Base-by-base conservation (phyloP, 2,888 invertebrate genomes). In the Andrena fulva region DNA sequence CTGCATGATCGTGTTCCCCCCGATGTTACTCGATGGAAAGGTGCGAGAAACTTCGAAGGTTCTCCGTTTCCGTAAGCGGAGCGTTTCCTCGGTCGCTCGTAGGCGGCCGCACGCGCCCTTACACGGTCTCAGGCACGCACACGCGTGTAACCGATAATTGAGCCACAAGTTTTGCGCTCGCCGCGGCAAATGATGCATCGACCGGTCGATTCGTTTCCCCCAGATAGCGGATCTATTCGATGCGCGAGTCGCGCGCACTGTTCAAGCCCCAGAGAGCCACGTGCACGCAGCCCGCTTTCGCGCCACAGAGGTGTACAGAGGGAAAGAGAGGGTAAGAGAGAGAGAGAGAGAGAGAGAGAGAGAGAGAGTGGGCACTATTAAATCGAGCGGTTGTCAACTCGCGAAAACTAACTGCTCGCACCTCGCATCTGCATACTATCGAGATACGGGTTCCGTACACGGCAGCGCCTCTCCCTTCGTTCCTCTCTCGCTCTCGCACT, bases 141-240 rank as follows among this genome's bases (percentile, higher is more conserved):
- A 68, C 66, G 76, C 67, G 71, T 60, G 76, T 69, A 60, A 10
- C 69, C 83, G 89, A 89, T 91, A 91, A 91, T 91, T 91, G 91
- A 91, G 91, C 89, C 87, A 82, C 90, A 89, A 84, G 85, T 82
- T 88, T 79, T 85, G 71, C 83, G 83, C 82, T 48, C 71, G 84
- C 74, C 81, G 81, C 88, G 88, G 89, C 88, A 89, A 88, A 88
- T 88, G 89, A 88, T 89, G 89, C 89, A 88, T 88, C 88, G 88
- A 79, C 86, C 81, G 83, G 89, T 89, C 88, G 89, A 89, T 92
- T 90, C 89, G 89, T 91, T 91, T 91, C 80, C 88, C 89, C 84
- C 87, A 91, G 92, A 92, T 92, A 92, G 89, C 85, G 85, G 90
- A 92, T 92, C 92, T 92, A 87, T 89, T 88, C 67, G 89, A 88